phyloP scores from a whole-genome alignment of 2,113 vertebrate genomes.

The Ptyas mucosa region DNA sequence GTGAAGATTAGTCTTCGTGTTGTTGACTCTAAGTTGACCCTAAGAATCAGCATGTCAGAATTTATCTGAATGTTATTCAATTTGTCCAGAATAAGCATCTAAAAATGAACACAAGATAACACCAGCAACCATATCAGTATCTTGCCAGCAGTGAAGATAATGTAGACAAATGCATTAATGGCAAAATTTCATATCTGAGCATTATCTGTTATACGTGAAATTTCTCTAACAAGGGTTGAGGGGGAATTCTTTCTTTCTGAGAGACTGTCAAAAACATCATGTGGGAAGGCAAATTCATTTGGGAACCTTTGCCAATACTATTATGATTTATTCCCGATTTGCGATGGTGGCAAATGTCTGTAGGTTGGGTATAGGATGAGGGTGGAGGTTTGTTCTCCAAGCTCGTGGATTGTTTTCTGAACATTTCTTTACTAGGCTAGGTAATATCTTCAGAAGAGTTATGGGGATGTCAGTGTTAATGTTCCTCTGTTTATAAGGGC shows the following conservation, averaged over 20 bases:
- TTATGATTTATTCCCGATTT: neutral
- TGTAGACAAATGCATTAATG: neutral
- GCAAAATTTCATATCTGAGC: neutral
- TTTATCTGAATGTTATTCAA: conserved; percentile 3
- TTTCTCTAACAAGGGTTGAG: neutral
- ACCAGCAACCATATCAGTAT: conserved; percentile 10
- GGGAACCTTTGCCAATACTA: neutral
- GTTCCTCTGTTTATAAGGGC: neutral
- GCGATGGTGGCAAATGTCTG: neutral
- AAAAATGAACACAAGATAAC: neutral
- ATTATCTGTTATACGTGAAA: neutral
- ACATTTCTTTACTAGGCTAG: neutral
- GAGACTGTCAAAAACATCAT: conserved; percentile 32
- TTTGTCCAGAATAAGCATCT: neutral
- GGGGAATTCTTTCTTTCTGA: conserved; percentile 25
- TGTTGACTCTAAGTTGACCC: neutral
- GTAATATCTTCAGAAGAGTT: neutral
- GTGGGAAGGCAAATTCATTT: neutral
- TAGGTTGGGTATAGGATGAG: neutral
- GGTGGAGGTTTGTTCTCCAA: neutral
- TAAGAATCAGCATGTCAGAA: conserved; percentile 12
- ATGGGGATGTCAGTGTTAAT: neutral
- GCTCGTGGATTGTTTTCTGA: neutral
- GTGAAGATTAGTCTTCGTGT: neutral
- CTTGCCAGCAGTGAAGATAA: conserved; percentile 18